phyloP scores from a whole-genome alignment of 2,797 vertebrate genomes.

The Dicrostonyx torquatus region DNA sequence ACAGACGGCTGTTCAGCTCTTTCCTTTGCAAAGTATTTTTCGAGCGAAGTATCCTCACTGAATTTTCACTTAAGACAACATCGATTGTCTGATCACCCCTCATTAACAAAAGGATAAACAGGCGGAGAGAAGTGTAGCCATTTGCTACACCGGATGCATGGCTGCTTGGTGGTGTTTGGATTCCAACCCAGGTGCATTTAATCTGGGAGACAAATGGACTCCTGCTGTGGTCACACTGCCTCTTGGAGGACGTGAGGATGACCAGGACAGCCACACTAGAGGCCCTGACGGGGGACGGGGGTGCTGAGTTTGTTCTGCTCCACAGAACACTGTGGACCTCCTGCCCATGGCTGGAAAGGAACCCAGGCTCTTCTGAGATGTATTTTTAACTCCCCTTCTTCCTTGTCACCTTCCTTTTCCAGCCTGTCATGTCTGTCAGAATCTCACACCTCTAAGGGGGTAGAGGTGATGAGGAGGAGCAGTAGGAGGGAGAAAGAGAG shows the following conservation, averaged over 20 bases:
- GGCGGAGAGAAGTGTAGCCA: not conserved
- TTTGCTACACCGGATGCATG: not conserved
- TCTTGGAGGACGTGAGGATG: not conserved
- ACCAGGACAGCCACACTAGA: not conserved
- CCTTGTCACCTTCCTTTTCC: constrained; percentile 57
- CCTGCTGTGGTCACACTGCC: not conserved
- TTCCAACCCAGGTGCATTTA: not conserved
- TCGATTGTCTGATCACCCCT: not conserved
- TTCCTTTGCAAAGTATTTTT: not conserved
- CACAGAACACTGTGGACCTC: not conserved
- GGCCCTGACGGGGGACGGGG: not conserved
- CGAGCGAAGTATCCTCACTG: not conserved
- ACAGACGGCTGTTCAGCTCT: not conserved
- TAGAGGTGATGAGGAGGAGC: not conserved
- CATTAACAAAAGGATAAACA: constrained; percentile 8
- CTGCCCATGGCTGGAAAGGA: not conserved
- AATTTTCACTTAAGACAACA: not conserved
- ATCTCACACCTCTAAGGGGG: not conserved
- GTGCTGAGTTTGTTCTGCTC: not conserved
- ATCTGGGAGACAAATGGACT: not conserved
- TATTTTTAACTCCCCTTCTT: constrained; percentile 60
- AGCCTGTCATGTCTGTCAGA: constrained; percentile 33
- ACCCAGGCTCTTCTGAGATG: not conserved
- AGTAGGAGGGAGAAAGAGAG: not conserved
- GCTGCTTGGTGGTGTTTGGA: not conserved